A percentile compares a stretch with the other conserved stretches of the same genome.
phyloP scores from a whole-genome alignment of 2,113 vertebrate species.

The Collichthys lucidus region DNA sequence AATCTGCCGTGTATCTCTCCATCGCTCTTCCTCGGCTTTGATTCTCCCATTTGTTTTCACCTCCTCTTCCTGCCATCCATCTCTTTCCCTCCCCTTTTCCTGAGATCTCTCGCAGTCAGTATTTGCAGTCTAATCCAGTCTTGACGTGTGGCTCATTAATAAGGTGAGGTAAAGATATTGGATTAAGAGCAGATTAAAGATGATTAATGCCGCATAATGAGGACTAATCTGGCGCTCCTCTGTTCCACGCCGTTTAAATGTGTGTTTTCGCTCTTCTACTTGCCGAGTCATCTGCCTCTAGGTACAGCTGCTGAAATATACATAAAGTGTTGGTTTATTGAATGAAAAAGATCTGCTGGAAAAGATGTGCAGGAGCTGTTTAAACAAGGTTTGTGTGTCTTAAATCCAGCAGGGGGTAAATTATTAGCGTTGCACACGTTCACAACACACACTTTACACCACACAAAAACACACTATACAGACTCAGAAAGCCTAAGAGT shows the following conservation, averaged over 20 bases:
- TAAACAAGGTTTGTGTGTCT: slow-evolving; percentile 48
- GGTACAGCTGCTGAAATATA: slow-evolving; percentile 72
- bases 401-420: slow-evolving; percentile 38
- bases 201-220: slow-evolving; percentile 79
- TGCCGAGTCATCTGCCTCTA: slow-evolving; percentile 66
- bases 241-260: slow-evolving; percentile 61
- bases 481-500: not conserved
- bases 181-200: slow-evolving; percentile 80
- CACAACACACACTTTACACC: slow-evolving; percentile 7
- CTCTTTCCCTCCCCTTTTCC: not conserved
- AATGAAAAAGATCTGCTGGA: slow-evolving; percentile 50
- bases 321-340: slow-evolving; percentile 71
- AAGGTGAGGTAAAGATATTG: slow-evolving; percentile 75
- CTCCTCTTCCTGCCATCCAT: slow-evolving; percentile 7
- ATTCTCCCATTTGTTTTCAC: slow-evolving; percentile 4
- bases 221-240: slow-evolving; percentile 63
- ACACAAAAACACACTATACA: slow-evolving; percentile 3
- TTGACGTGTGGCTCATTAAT: slow-evolving; percentile 67
- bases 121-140: slow-evolving; percentile 68
- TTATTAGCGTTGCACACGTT: slow-evolving; percentile 39
- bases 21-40: not conserved
- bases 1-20: not conserved
- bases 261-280: slow-evolving; percentile 55
- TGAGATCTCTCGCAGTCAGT: slow-evolving; percentile 19
- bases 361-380: slow-evolving; percentile 35